Evolutionary conservation across 2,797 vertebrate species (phyloP), one percentile per base, ranked within the genome.

Genomic region (Pelodytes ibericus): DNA sequence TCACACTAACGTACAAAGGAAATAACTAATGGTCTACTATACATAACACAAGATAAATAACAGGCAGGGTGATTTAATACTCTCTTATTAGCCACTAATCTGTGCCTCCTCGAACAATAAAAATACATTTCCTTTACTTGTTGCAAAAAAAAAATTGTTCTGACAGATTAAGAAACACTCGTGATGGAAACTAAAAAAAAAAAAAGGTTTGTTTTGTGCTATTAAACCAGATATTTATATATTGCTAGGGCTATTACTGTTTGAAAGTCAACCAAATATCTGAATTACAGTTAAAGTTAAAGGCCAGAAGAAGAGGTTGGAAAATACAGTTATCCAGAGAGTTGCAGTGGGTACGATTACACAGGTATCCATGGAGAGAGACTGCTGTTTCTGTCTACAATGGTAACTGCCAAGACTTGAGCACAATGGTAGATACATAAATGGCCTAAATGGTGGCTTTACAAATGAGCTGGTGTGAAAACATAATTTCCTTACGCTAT

Each of bases 331-430:
- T 78, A 78, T 70, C 70, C 60, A 65, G 63, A 62, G 76, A 73
- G 56, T 66, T 68, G 70, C 61, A 67, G 30, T 73, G 76, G 76
- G 70, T 72, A 79, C 72, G 25, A 73, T 79, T 79, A 73, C 76
- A 72, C 22, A 79, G 76, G 76, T 79, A 72, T 68, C 76, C 76
- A 73, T 79, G 64, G 76, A 61, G 64, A 79, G 71, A 61, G 71
- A 73, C 76, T 79, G 66, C 72, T 79, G 76, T 79, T 79, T 65
- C 70, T 79, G 76, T 79, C 76, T 68, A 79, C 76, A 79, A 62
- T 79, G 63, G 30, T 62, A 29, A 41, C 24, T 73, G 76, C 76
- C 76, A 79, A 79, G 71, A 62, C 76, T 25, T 39, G 57, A 73
- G 30, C 39, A 72, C 76, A 69, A 73, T 73, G 51, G 76, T 44